These are phyloP conservation scores for Dysmachus trigonus DNA, from an alignment of 2,888 invertebrate species.

Conservation along the genomic window DNA sequence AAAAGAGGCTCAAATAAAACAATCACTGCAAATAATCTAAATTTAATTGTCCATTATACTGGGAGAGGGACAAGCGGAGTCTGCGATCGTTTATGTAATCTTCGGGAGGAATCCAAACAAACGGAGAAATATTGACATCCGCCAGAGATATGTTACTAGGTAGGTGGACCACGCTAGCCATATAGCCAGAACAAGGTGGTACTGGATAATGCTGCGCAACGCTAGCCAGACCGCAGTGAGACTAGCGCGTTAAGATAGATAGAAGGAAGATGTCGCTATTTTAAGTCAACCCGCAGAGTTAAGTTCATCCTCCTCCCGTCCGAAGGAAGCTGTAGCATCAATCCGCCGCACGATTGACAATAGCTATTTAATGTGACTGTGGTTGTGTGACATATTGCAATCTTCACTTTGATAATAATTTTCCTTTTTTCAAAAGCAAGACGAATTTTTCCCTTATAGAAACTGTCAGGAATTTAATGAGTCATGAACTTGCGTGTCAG, in stretches of 20 bases:
- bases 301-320: not conserved
- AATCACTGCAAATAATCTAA: slow-evolving; percentile 3
- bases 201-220: not conserved
- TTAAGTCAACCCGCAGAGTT: not conserved
- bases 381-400: too few species aligned
- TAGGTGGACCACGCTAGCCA: not conserved
- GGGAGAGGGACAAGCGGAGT: not conserved
- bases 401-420: not conserved
- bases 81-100: not conserved
- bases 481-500: slow-evolving; percentile 10
- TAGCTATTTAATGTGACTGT: not conserved
- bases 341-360: not conserved
- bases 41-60: slow-evolving; percentile 1
- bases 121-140: slow-evolving; percentile 22
- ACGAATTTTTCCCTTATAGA: not conserved
- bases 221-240: not conserved
- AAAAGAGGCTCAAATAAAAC: not conserved
- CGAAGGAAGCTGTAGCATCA: not conserved
- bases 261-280: not conserved
- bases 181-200: not conserved
- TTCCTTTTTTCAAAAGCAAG: not conserved
- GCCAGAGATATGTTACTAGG: not conserved
- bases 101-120: not conserved
- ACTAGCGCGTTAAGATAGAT: not conserved
- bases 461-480: not conserved